These are phyloP conservation scores for Oceanites oceanicus DNA, from an alignment of 2,113 vertebrate genomes.

Conservation along the genomic window DNA sequence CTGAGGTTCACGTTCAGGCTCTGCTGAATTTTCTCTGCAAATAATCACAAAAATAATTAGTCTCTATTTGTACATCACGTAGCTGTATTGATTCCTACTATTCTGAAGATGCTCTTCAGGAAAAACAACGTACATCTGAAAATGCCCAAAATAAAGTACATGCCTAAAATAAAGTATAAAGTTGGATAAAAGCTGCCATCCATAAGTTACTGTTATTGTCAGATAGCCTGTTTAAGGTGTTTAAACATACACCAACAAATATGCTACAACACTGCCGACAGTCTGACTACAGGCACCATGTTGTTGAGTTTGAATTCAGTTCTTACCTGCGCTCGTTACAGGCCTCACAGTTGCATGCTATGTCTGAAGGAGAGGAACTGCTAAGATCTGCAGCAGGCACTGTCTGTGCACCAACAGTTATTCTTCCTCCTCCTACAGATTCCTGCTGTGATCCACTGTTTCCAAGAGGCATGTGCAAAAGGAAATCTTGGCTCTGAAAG, in stretches of 20 bases:
- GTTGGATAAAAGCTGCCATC: not conserved
- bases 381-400: conserved; percentile 83
- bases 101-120: not conserved
- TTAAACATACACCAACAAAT: not conserved
- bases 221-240: not conserved
- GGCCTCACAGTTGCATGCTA: conserved; percentile 89
- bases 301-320: not conserved
- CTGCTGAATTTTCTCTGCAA: conserved; percentile 88
- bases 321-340: conserved; percentile 92
- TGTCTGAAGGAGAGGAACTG: conserved; percentile 78
- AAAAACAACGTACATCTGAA: not conserved
- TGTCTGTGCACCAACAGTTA: conserved; percentile 81
- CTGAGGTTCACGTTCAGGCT: conserved; percentile 91
- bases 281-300: not conserved
- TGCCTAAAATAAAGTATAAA: not conserved
- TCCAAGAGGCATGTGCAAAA: conserved; percentile 89
- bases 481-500: conserved; percentile 89
- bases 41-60: not conserved
- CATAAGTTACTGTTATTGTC: not conserved
- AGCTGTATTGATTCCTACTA: not conserved
- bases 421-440: conserved; percentile 77
- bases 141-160: not conserved
- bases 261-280: not conserved
- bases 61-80: not conserved
- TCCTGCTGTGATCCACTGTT: conserved; percentile 85